A percentile compares a stretch with the other conserved stretches of the same genome.
Evolutionary conservation across 2,113 vertebrate genomes (phyloP).

Genomic region (Antechinus flavipes): DNA sequence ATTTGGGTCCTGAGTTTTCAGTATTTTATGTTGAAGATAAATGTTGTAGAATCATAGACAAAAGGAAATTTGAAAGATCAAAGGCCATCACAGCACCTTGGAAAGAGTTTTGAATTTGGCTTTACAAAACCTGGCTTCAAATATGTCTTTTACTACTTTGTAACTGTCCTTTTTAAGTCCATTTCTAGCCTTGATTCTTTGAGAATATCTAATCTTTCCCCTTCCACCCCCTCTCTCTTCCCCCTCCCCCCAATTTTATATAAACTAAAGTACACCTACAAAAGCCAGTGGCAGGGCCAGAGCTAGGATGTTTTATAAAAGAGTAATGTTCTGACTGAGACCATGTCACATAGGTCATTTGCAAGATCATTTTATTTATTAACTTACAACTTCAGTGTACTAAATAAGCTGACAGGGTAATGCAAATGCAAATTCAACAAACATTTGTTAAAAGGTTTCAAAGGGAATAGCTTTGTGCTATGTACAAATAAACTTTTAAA

Average conservation of each 20-base stretch:
- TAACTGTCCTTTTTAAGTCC: background rate
- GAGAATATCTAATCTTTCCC: background rate
- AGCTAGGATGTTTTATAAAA: background rate
- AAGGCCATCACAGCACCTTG: background rate
- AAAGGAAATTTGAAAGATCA: background rate
- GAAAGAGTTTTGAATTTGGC: background rate
- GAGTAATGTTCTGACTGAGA: background rate
- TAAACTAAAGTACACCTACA: background rate
- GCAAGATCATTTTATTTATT: background rate
- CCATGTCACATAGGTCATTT: background rate
- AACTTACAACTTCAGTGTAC: background rate
- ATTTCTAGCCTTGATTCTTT: background rate
- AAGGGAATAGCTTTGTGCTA: background rate
- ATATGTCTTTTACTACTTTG: background rate
- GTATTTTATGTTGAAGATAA: background rate
- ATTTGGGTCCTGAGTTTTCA: background rate
- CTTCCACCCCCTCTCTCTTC: too few relatives aligned
- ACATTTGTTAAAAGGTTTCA: background rate
- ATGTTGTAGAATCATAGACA: background rate
- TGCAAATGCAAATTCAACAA: background rate
- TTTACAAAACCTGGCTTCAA: background rate
- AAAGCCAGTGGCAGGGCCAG: background rate
- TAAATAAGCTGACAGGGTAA: background rate
- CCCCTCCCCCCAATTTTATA: background rate
- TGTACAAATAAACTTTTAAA: constrained; percentile 6